These are phyloP conservation scores for Clarias gariepinus DNA, from an alignment of 2,113 vertebrate species.

Conservation along the genomic window DNA sequence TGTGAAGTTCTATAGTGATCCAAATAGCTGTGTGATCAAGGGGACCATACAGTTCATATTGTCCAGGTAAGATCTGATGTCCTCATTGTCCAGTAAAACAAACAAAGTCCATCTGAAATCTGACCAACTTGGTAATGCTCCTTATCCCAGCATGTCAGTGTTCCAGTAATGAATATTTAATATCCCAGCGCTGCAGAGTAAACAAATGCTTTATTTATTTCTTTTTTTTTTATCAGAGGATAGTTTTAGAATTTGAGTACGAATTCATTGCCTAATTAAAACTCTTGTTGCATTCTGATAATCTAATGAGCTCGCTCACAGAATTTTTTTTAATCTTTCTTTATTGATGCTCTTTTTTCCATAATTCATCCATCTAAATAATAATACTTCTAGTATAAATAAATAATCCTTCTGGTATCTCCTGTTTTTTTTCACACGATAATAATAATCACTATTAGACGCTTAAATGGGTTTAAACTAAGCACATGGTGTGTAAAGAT, in stretches of 20 bases:
- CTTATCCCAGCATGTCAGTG: neutral
- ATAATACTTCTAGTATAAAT: neutral
- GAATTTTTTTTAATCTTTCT: neutral
- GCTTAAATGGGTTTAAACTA: neutral
- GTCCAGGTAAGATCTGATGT: neutral
- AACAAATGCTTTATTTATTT: neutral
- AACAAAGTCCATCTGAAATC: neutral
- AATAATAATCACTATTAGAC: neutral
- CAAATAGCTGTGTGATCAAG: constrained; percentile 49
- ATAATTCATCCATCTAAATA: neutral
- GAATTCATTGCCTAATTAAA: neutral
- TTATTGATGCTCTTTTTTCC: neutral
- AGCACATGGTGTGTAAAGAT: neutral
- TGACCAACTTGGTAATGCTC: neutral
- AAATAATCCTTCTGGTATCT: neutral
- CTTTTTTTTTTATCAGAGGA: neutral
- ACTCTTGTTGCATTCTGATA: neutral
- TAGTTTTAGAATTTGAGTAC: neutral
- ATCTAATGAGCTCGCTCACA: neutral
- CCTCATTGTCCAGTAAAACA: neutral
- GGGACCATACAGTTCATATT: constrained; percentile 24
- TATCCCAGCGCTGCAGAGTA: neutral
- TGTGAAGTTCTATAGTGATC: too few species aligned
- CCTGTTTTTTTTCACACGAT: neutral
- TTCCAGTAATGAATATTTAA: neutral